Conservation (phyloP, 2,888 invertebrate genomes). For the Adelognathus sp. region DNA sequence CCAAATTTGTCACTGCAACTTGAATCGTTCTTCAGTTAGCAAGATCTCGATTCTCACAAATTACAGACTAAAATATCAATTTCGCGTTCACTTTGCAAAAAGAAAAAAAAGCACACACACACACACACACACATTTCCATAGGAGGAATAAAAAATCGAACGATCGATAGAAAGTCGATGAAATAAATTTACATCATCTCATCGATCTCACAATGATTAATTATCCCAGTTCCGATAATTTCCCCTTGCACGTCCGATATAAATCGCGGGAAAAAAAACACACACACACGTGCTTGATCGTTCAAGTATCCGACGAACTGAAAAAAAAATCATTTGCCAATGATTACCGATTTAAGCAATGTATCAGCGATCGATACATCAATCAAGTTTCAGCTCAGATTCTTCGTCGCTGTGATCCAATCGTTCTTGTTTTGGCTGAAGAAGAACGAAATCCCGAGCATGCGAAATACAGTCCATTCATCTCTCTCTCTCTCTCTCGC, state of each 20-base stretch:
- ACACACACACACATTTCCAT: neutral
- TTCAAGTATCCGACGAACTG: neutral
- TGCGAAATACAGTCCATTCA: neutral
- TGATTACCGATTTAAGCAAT: neutral
- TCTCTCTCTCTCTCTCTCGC: neutral
- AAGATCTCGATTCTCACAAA: too few species aligned
- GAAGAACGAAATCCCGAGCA: neutral
- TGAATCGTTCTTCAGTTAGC: too few species aligned
- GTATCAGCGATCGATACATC: neutral
- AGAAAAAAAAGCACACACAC: neutral
- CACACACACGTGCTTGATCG: neutral
- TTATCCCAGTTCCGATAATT: neutral
- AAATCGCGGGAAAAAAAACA: neutral
- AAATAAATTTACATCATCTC: neutral
- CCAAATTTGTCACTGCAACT: too few species aligned
- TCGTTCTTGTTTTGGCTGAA: constrained; percentile 8
- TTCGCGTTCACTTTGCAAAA: too few species aligned
- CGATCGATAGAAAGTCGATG: neutral
- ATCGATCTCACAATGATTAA: neutral
- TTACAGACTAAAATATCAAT: too few species aligned
- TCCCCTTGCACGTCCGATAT: neutral
- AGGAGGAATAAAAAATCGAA: neutral
- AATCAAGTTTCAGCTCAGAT: neutral
- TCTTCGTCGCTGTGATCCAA: constrained; percentile 1
- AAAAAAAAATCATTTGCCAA: neutral